Base-by-base conservation (phyloP, 1,140 invertebrate genomes). In the Batillaria attramentaria region DNA sequence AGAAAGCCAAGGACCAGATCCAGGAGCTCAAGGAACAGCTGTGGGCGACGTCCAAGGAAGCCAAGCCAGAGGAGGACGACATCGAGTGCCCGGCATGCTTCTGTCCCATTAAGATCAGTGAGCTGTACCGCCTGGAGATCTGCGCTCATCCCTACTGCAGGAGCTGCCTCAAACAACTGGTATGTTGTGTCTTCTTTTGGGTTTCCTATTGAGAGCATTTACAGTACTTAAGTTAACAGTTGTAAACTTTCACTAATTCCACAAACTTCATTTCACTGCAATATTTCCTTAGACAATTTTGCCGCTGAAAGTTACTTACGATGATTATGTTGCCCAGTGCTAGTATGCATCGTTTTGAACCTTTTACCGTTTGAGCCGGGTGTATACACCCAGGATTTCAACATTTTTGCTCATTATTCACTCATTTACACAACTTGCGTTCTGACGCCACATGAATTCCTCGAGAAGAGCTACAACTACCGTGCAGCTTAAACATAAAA, bases 81-180 rank as follows among this genome's bases (percentile, higher is more conserved):
- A 82, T 84, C 20, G 87, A 88, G 6, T 89, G 88, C 78, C 81
- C 78, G 13, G 80, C 86, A n/a, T 89, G 88, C 75, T 72, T 86
- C 39, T 83, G 78, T 72, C 81, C 85, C 18, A 73, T 89, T 2
- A 84, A 85, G 1, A 69, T 75, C 31, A 72, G 31, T 3, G 83
- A 85, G 4, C 46, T 88, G 35, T 86, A 84, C 46, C 80, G 85
- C 13, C 78, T 89, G 20, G 85, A 89, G 69, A 72, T 60, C 4
- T 89, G 88, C 81, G 88, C 87, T 0, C 88, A 89, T 82, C 33
- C 85, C 5, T 89, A 87, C 50, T 89, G 88, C 68, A 68, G 68
- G 3, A 81, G 80, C 20, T 89, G 88, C 70, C n/a, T 88, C 4
- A 72, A 72, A 13, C 50, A 76, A 18, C 83, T 84, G 73, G 41